These are phyloP conservation scores for Microtus montanus DNA, from an alignment of 2,113 vertebrate species.

Conservation along the genomic window DNA sequence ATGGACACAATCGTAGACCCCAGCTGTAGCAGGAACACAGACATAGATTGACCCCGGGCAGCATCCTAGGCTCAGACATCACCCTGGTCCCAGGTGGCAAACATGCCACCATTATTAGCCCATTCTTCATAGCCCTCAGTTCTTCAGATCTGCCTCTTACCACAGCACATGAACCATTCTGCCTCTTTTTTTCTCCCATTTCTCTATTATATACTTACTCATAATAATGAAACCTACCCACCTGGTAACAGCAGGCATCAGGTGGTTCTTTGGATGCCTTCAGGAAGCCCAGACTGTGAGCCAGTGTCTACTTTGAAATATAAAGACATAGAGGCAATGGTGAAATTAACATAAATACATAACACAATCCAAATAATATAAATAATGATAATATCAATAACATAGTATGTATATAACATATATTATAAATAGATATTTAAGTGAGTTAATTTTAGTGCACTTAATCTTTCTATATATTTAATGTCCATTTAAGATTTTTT, in stretches of 20 bases:
- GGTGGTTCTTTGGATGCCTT: background rate
- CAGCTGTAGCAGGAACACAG: background rate
- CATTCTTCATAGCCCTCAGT: background rate
- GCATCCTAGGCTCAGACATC: background rate
- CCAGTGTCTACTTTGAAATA: background rate
- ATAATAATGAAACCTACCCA: background rate
- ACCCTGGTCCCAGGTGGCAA: background rate
- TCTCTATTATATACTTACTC: background rate
- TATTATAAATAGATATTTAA: background rate
- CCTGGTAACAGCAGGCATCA: background rate
- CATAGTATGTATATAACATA: background rate
- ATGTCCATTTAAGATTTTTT: constrained; percentile 27
- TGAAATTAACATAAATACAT: background rate
- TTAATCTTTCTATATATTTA: background rate
- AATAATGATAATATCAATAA: background rate
- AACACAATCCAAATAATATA: background rate
- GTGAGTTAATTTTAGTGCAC: background rate
- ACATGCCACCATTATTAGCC: background rate
- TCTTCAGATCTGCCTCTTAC: background rate
- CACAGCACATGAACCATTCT: background rate
- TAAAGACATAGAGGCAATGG: background rate
- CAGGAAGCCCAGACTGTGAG: background rate
- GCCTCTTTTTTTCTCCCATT: background rate
- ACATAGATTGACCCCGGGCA: background rate
- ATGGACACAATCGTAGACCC: background rate